Conservation (phyloP, 2,113 vertebrate genomes). For the Gymnobelideus leadbeateri region DNA sequence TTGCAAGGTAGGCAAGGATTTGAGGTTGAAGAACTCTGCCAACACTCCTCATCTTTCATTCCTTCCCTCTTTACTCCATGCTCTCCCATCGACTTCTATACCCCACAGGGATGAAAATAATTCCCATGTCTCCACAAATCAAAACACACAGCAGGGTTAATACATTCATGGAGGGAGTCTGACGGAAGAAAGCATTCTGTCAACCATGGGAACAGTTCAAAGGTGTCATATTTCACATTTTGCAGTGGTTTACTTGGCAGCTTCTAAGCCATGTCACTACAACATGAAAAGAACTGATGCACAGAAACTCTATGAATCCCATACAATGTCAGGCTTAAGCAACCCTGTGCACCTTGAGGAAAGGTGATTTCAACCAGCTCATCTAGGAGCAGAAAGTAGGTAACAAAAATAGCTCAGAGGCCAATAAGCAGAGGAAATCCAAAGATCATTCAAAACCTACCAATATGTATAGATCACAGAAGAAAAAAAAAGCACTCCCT, state of each 20-base stretch:
- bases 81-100: not conserved
- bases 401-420: not conserved
- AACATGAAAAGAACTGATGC: not conserved
- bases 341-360: not conserved
- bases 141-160: not conserved
- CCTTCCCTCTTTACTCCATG: not conserved
- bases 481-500: not conserved
- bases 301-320: not conserved
- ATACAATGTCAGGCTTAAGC: not conserved
- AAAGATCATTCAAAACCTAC: not conserved
- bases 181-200: not conserved
- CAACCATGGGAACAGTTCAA: not conserved
- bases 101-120: not conserved
- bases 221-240: conserved; percentile 7
- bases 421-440: not conserved
- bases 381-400: not conserved
- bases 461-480: not conserved
- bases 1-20: conserved; percentile 4
- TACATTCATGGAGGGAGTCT: not conserved
- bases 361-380: not conserved
- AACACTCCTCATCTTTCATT: not conserved
- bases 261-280: not conserved
- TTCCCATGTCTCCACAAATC: not conserved
- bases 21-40: not conserved
- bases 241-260: not conserved